A percentile compares a stretch with the other conserved stretches of the same genome.
phyloP scores from a whole-genome alignment of 2,888 invertebrate genomes.

The Clitarchus hookeri region DNA sequence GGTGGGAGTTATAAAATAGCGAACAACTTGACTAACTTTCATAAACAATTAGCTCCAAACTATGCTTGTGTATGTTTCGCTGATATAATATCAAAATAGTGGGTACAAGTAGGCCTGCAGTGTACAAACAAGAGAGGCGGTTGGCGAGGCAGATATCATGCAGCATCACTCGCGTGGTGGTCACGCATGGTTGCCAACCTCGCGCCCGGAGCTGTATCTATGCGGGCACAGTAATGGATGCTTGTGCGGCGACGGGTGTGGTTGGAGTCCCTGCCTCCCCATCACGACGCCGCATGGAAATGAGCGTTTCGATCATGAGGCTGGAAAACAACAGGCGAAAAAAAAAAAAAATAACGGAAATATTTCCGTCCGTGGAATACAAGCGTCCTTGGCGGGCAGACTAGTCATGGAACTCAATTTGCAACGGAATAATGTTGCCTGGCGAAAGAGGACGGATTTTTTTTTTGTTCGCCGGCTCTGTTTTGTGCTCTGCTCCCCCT shows the following conservation, averaged over 20 bases:
- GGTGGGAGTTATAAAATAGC: too few species aligned
- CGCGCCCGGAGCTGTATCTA: too few species aligned
- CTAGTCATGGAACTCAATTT: slow-evolving; percentile 1
- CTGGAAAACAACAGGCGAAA: not conserved
- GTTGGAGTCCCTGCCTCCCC: not conserved
- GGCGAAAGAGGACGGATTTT: not conserved
- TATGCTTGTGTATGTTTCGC: too few species aligned
- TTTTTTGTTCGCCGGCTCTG: not conserved
- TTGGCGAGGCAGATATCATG: too few species aligned
- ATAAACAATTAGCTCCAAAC: too few species aligned
- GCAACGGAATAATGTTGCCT: not conserved
- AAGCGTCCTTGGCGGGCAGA: not conserved
- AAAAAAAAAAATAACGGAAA: not conserved
- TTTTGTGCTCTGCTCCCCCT: not conserved
- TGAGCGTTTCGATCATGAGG: not conserved
- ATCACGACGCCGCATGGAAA: not conserved
- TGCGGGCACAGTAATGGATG: not conserved
- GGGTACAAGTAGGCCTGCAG: too few species aligned
- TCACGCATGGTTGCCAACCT: too few species aligned
- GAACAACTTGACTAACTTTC: too few species aligned
- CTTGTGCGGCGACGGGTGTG: too few species aligned
- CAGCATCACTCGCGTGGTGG: too few species aligned
- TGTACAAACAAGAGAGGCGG: too few species aligned
- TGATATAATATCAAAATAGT: too few species aligned
- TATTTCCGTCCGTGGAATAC: not conserved